Evolutionary conservation across 2,888 invertebrate genomes (phyloP).

Genomic region (Oscheius onirici): DNA sequence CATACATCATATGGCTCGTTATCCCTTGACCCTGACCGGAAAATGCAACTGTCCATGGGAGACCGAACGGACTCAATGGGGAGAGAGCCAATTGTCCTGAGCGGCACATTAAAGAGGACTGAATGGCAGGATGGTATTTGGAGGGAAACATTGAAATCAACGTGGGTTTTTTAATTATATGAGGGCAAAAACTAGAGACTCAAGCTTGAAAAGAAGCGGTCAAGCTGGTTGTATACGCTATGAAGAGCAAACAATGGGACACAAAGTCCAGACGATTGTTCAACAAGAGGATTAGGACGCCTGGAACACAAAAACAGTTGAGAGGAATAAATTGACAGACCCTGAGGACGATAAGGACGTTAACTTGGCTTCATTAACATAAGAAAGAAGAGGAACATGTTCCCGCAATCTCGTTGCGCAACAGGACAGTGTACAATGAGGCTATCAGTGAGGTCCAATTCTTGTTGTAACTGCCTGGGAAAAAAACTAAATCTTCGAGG

Average conservation of each 20-base stretch:
- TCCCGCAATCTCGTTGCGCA: too few relatives aligned
- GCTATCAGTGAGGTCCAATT: too few relatives aligned
- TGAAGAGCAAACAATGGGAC: slow-evolving; percentile 30
- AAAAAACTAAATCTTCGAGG: too few relatives aligned
- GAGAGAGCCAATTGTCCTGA: slow-evolving; percentile 17
- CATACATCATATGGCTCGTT: neutral
- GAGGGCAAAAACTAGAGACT: neutral
- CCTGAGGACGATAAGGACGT: too few relatives aligned
- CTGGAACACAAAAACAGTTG: neutral
- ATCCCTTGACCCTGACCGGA: slow-evolving; percentile 22
- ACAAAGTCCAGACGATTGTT: slow-evolving; percentile 24
- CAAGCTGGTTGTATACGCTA: slow-evolving; percentile 13
- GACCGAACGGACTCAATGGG: neutral
- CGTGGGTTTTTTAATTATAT: neutral
- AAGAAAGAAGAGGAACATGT: too few relatives aligned
- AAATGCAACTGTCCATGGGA: slow-evolving; percentile 23
- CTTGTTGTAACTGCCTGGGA: too few relatives aligned
- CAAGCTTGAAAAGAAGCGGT: slow-evolving; percentile 71
- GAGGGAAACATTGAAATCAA: too few relatives aligned
- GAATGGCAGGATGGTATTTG: neutral
- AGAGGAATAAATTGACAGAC: too few relatives aligned
- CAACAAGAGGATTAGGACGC: slow-evolving; percentile 9
- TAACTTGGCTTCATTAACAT: too few relatives aligned
- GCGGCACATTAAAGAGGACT: neutral
- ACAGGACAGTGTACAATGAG: too few relatives aligned